Conservation (phyloP, 2,797 vertebrate species). For the Nyctalus aviator region DNA sequence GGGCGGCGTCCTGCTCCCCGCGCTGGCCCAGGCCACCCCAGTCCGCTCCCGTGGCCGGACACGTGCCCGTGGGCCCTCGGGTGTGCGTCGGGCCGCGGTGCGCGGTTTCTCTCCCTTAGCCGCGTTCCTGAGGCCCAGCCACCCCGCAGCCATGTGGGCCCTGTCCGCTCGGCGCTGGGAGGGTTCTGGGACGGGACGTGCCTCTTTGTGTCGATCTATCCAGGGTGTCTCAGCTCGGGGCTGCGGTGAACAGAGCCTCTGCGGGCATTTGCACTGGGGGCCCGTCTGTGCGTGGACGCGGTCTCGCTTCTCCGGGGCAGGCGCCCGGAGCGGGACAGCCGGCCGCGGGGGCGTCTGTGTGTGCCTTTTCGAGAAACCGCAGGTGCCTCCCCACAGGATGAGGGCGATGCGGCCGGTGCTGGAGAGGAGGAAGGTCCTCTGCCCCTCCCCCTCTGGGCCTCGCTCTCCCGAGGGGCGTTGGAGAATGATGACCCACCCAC, state of each 20-base stretch:
- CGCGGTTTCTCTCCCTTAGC: background rate
- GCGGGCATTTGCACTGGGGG: too few species aligned
- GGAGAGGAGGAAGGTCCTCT: background rate
- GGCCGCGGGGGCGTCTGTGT: background rate
- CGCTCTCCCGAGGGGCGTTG: too few species aligned
- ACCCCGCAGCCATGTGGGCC: fast-evolving
- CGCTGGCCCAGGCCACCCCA: too few species aligned
- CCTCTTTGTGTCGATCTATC: background rate
- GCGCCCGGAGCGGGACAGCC: too few species aligned
- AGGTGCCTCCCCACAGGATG: background rate
- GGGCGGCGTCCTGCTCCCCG: background rate
- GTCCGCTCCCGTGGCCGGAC: background rate
- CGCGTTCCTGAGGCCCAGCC: background rate
- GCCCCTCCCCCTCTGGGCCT: too few species aligned
- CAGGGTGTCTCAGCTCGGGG: background rate
- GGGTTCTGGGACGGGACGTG: background rate
- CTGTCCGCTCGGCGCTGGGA: background rate
- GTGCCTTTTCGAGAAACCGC: background rate
- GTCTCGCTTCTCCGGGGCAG: background rate
- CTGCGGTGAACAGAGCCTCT: background rate
- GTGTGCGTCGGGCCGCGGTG: too few species aligned
- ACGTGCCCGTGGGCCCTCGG: background rate
- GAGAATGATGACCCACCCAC: too few species aligned
- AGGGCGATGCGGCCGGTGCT: background rate
- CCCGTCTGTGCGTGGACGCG: background rate